Percentiles rank a stretch among this genome's conserved stretches.
Conservation (phyloP, 2,888 invertebrate species). For the Lumbricus terrestris region DNA sequence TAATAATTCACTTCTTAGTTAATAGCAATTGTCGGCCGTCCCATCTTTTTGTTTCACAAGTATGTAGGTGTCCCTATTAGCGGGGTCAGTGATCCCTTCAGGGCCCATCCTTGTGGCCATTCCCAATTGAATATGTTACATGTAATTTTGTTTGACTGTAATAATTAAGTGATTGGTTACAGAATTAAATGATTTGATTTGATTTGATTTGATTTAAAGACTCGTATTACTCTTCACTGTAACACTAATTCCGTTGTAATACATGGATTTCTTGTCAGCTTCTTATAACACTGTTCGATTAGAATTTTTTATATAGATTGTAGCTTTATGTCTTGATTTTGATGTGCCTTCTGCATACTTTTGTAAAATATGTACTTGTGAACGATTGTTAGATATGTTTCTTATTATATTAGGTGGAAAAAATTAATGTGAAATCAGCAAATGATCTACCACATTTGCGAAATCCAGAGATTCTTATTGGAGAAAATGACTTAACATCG, state of each 20-base stretch:
- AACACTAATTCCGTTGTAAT: background rate
- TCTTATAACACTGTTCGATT: background rate
- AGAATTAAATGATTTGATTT: no score
- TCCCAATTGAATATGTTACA: no score
- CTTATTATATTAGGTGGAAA: constrained; percentile 43
- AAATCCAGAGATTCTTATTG: constrained; percentile 92
- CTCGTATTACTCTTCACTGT: background rate
- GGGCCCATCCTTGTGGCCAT: no score
- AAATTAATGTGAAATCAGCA: constrained; percentile 48
- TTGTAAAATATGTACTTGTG: background rate
- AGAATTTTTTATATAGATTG: background rate
- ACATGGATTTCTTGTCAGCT: background rate
- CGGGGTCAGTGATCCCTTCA: no score
- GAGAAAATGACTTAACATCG: constrained; percentile 94
- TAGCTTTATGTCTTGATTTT: background rate
- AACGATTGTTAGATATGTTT: background rate
- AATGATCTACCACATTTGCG: constrained; percentile 82
- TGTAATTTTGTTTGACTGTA: no score
- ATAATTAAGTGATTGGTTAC: no score
- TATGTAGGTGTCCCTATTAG: no score
- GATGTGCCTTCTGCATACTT: background rate
- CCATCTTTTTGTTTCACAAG: no score
- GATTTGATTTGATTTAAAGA: no score
- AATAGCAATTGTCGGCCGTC: no score
- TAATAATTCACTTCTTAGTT: no score